Evolutionary conservation across 1,140 invertebrate genomes (phyloP).

Genomic region (Limonius californicus): DNA sequence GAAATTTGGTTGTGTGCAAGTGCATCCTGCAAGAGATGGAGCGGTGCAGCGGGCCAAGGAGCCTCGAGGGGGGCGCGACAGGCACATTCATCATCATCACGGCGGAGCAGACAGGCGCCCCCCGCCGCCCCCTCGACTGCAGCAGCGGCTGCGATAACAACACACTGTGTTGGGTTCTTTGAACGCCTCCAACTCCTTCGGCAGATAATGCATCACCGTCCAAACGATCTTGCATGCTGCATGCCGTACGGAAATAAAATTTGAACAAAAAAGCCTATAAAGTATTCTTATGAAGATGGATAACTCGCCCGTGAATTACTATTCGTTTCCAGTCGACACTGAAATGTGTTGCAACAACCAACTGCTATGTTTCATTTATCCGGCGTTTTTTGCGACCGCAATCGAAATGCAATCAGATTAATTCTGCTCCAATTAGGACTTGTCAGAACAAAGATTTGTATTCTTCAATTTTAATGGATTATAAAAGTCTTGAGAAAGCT

Average conservation of each 20-base stretch:
- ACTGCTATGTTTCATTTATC: no score
- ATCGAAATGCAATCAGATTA: no score
- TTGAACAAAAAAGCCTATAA: neutral
- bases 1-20: neutral
- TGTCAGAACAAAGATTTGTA: no score
- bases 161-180: neutral
- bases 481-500: no score
- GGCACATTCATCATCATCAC: conserved; percentile 33
- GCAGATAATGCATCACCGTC: conserved; percentile 16
- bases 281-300: neutral
- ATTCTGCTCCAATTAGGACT: no score
- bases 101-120: conserved; percentile 23
- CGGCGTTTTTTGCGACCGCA: no score
- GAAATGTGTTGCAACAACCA: no score
- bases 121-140: conserved; percentile 16
- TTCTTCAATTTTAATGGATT: no score
- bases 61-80: conserved; percentile 20
- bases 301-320: neutral
- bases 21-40: conserved; percentile 6
- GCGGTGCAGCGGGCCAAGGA: conserved; percentile 8
- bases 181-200: conserved; percentile 8
- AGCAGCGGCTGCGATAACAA: conserved; percentile 13
- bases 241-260: conserved; percentile 1
- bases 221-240: conserved; percentile 3
- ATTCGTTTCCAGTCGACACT: no score